A percentile compares a stretch with the other conserved stretches of the same genome.
These are phyloP conservation scores for Ammodytes marinus DNA, from an alignment of 2,113 vertebrate species.

Conservation along the genomic window DNA sequence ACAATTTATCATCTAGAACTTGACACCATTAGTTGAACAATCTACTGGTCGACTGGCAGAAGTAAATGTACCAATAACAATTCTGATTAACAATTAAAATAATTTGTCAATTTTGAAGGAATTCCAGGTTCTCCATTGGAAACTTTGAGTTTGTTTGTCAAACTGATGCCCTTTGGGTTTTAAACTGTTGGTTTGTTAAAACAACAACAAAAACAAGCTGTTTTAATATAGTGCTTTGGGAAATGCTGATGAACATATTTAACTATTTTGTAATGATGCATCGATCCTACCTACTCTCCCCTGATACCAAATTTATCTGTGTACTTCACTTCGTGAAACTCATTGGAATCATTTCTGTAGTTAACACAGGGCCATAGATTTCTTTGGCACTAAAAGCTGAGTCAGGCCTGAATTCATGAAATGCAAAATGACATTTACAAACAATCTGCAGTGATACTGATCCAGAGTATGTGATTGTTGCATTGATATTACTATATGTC, in stretches of 20 bases:
- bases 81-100: not conserved
- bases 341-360: not conserved
- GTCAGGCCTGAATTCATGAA: constrained; percentile 26
- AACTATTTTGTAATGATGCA: not conserved
- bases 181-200: not conserved
- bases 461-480: not conserved
- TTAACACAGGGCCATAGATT: not conserved
- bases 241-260: not conserved
- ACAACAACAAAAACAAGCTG: not conserved
- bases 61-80: not conserved
- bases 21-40: not conserved
- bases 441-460: constrained; percentile 1
- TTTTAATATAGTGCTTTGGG: not conserved
- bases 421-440: not conserved
- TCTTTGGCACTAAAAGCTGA: constrained; percentile 19
- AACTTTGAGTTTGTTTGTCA: not conserved
- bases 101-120: too few species aligned
- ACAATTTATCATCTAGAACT: not conserved
- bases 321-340: not conserved
- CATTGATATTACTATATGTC: not conserved
- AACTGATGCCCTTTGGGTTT: not conserved
- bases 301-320: not conserved
- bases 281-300: not conserved
- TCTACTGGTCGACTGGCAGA: not conserved
- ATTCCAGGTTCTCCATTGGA: not conserved